Conservation (phyloP, 2,888 invertebrate species). For the Onthophagus sagittarius region DNA sequence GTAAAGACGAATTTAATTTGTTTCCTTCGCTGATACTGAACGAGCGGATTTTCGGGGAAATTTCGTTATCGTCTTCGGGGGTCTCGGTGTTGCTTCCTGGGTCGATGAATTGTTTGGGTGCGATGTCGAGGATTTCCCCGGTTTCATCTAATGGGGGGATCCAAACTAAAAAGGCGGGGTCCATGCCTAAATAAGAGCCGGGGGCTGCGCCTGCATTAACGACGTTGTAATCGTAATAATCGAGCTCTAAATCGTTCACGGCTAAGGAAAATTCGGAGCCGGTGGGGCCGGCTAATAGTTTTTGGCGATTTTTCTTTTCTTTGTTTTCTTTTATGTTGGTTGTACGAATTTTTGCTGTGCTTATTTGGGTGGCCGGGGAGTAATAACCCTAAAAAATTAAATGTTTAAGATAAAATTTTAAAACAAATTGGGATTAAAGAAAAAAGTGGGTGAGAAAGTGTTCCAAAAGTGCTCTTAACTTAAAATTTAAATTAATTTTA, state of each 20-base stretch:
- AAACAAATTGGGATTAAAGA: conserved; percentile 6
- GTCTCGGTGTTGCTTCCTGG: conserved; percentile 68
- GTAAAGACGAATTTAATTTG: conserved; percentile 30
- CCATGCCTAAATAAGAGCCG: conserved; percentile 84
- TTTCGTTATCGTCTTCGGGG: conserved; percentile 54
- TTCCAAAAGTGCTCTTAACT: conserved; percentile 43
- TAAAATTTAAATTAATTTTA: too few relatives aligned
- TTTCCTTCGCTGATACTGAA: conserved; percentile 31
- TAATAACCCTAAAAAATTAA: conserved; percentile 59
- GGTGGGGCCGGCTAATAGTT: conserved; percentile 54
- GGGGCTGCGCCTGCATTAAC: conserved; percentile 79
- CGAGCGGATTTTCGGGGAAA: conserved; percentile 45
- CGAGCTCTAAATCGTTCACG: conserved; percentile 74
- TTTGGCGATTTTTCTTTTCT: conserved; percentile 72
- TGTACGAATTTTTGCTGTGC: conserved; percentile 60
- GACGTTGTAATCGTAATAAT: conserved; percentile 87
- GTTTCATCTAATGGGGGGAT: conserved; percentile 73
- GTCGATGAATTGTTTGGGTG: conserved; percentile 47
- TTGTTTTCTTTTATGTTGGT: conserved; percentile 73
- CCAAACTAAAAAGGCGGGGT: conserved; percentile 84
- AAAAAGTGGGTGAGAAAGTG: too few relatives aligned
- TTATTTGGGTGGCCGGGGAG: conserved; percentile 66
- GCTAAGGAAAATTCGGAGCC: conserved; percentile 76
- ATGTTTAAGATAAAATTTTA: not conserved
- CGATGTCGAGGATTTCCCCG: conserved; percentile 56